Percentiles rank a stretch among this genome's conserved stretches.
Conservation (phyloP, 2,888 invertebrate genomes). For the Trichopoda pennipes region DNA sequence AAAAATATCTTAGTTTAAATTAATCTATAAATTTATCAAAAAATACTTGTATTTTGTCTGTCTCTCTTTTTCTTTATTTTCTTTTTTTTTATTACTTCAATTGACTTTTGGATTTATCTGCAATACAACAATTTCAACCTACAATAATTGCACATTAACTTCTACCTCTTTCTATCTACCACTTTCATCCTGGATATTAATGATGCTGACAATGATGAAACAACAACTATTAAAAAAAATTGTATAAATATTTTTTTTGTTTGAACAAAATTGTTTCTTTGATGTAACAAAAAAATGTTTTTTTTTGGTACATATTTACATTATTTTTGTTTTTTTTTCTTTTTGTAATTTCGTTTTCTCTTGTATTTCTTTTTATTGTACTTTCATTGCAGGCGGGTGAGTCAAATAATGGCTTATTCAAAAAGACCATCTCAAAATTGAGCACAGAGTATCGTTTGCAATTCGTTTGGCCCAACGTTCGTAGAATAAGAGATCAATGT, state of each 20-base stretch:
- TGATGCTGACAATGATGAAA: conserved; percentile 27
- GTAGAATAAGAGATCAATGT: conserved; percentile 80
- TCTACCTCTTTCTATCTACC: not conserved
- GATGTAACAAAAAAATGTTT: not conserved
- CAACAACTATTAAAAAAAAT: not conserved
- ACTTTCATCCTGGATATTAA: conserved; percentile 16
- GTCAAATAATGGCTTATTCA: conserved; percentile 86
- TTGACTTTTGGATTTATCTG: conserved; percentile 17
- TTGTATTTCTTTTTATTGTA: conserved; percentile 69
- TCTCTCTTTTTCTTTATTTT: conserved; percentile 72
- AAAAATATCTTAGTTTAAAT: conserved; percentile 55
- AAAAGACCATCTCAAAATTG: conserved; percentile 87
- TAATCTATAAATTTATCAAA: conserved; percentile 74
- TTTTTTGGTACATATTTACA: conserved; percentile 44
- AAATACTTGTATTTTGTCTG: conserved; percentile 79
- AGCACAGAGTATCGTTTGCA: conserved; percentile 94
- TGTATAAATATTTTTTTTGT: not conserved
- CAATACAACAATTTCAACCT: conserved; percentile 6
- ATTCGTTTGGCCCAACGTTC: conserved; percentile 91
- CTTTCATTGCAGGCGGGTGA: conserved; percentile 83
- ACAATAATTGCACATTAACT: conserved; percentile 58
- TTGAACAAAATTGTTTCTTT: not conserved
- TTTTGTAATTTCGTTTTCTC: conserved; percentile 62
- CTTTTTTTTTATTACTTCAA: conserved; percentile 26
- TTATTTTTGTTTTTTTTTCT: conserved; percentile 43